These are phyloP conservation scores for Neosalanx taihuensis DNA, from an alignment of 2,797 vertebrate genomes.

Conservation along the genomic window DNA sequence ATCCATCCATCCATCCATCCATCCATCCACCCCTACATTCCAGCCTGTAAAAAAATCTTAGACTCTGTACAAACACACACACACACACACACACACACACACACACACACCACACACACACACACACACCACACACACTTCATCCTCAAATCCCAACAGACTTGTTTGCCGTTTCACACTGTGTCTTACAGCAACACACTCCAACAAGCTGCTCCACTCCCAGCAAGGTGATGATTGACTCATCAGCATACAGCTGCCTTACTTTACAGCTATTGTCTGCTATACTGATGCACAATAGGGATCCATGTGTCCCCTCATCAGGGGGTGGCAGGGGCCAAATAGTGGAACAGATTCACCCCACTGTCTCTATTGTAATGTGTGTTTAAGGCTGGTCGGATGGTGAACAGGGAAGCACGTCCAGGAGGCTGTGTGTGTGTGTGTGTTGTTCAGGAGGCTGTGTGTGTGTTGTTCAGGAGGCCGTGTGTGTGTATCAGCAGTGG, in stretches of 20 bases:
- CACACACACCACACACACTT: neutral
- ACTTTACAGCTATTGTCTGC: slow-evolving; percentile 26
- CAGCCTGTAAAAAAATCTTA: neutral
- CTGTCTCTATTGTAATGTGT: neutral
- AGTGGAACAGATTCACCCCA: neutral
- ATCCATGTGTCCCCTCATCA: slow-evolving; percentile 6
- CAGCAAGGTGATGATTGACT: slow-evolving; percentile 61
- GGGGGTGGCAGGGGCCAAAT: slow-evolving; percentile 13
- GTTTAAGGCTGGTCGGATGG: too few species aligned
- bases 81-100: too few species aligned
- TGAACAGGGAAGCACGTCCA: too few species aligned
- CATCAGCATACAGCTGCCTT: slow-evolving; percentile 76
- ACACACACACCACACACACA: neutral
- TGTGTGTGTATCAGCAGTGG: slow-evolving; percentile 37
- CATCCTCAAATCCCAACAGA: slow-evolving; percentile 34
- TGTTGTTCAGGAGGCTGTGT: too few species aligned
- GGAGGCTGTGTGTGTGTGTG: neutral
- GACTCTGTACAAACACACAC: too few species aligned
- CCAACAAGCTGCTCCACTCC: slow-evolving; percentile 69
- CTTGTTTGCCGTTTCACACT: slow-evolving; percentile 43
- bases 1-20: slow-evolving; percentile 40
- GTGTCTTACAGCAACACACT: slow-evolving; percentile 69
- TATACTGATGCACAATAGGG: slow-evolving; percentile 53
- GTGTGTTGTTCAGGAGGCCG: too few species aligned
- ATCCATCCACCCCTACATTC: neutral